phyloP scores from a whole-genome alignment of 2,113 vertebrate species.

The Pelusios castaneus region DNA sequence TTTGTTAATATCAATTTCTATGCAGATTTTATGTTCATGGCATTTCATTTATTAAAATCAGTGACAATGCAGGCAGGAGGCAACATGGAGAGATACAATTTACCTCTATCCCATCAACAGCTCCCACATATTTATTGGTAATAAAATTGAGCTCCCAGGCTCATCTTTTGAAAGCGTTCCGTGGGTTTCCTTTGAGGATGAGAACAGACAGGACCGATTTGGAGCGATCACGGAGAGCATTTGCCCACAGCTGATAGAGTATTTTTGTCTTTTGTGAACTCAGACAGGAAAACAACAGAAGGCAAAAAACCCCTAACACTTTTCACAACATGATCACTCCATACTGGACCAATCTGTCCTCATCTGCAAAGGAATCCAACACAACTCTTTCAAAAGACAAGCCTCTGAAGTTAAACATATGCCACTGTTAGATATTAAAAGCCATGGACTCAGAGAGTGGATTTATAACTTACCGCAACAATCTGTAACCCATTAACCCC shows the following conservation, averaged over 20 bases:
- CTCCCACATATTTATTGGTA: neutral
- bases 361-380: too few species aligned
- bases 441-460: too few species aligned
- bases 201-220: neutral
- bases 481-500: too few species aligned
- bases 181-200: neutral
- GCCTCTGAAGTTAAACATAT: too few species aligned
- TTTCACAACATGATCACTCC: too few species aligned
- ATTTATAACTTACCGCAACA: too few species aligned
- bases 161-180: neutral
- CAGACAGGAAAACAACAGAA: too few species aligned
- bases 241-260: neutral
- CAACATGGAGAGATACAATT: constrained; percentile 1
- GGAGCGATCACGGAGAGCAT: neutral
- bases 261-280: neutral
- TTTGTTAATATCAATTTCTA: constrained; percentile 13
- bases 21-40: constrained; percentile 51
- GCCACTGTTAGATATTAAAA: too few species aligned
- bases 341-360: too few species aligned
- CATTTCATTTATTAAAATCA: constrained; percentile 1
- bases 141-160: neutral
- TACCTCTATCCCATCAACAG: neutral
- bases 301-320: too few species aligned
- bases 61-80: neutral
- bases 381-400: too few species aligned